phyloP scores from a whole-genome alignment of 2,113 vertebrate genomes.

The Fregata magnificens region DNA sequence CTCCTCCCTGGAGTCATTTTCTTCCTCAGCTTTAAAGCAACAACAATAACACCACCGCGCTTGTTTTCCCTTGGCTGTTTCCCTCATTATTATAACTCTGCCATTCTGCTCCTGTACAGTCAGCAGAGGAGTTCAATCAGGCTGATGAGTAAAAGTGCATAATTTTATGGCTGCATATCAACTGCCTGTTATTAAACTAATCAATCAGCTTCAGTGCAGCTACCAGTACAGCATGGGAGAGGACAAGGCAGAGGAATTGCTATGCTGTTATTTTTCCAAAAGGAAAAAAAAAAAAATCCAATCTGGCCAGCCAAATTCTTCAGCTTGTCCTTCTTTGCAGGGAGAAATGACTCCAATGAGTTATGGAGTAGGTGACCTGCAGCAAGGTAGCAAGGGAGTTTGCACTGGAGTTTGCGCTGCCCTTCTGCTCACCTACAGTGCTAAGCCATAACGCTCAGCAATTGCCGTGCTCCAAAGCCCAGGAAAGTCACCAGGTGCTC shows the following conservation, averaged over 20 bases:
- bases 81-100: conserved; percentile 52
- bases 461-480: not conserved
- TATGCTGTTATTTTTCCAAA: conserved; percentile 5
- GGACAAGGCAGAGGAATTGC: conserved; percentile 37
- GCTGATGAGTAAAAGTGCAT: conserved; percentile 68
- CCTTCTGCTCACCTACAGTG: not conserved
- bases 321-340: not conserved
- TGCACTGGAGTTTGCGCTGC: not conserved
- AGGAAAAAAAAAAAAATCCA: not conserved
- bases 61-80: conserved; percentile 51
- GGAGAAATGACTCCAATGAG: not conserved
- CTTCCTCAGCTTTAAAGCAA: conserved; percentile 50
- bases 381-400: not conserved
- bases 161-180: conserved; percentile 71
- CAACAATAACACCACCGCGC: not conserved
- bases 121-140: conserved; percentile 69
- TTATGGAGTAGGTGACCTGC: conserved; percentile 5
- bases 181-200: conserved; percentile 70
- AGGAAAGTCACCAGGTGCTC: not conserved
- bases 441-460: not conserved
- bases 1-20: conserved; percentile 59
- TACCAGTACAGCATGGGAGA: not conserved
- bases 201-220: conserved; percentile 65
- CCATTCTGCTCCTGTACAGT: conserved; percentile 49
- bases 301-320: not conserved